Evolutionary conservation across 2,113 vertebrate species (phyloP).

Genomic region (Hoplias malabaricus): DNA sequence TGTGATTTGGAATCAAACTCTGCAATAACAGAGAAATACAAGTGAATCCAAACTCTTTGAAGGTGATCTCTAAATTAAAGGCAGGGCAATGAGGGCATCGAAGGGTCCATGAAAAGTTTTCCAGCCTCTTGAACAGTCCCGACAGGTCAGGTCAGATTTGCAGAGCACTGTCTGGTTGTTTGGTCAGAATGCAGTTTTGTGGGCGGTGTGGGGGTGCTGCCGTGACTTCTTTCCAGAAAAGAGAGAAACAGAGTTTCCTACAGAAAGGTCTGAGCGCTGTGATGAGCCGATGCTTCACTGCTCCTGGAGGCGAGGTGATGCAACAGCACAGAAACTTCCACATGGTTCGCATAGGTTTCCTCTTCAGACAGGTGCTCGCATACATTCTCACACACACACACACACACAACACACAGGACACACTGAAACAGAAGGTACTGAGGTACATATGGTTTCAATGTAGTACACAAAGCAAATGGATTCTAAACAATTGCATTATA

Average conservation of each 20-base stretch:
- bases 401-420: not conserved
- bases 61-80: no score
- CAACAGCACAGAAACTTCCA: conserved; percentile 27
- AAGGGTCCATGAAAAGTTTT: conserved; percentile 23
- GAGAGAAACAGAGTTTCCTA: conserved; percentile 17
- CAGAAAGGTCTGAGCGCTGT: not conserved
- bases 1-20: no score
- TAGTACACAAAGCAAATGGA: no score
- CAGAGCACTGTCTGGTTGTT: not conserved
- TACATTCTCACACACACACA: not conserved
- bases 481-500: no score
- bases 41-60: no score
- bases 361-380: not conserved
- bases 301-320: conserved; percentile 30
- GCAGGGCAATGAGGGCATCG: not conserved
- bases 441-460: no score
- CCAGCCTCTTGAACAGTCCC: conserved; percentile 24
- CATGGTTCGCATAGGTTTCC: not conserved
- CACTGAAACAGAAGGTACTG: no score
- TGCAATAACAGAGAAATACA: no score
- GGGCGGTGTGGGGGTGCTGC: not conserved
- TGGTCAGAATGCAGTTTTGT: not conserved
- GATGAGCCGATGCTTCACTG: conserved; percentile 28
- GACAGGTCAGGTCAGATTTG: conserved; percentile 8
- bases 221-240: not conserved